A percentile compares a stretch with the other conserved stretches of the same genome.
These are phyloP conservation scores for Phyllostomus hastatus DNA, from an alignment of 2,113 vertebrate genomes.

Conservation along the genomic window DNA sequence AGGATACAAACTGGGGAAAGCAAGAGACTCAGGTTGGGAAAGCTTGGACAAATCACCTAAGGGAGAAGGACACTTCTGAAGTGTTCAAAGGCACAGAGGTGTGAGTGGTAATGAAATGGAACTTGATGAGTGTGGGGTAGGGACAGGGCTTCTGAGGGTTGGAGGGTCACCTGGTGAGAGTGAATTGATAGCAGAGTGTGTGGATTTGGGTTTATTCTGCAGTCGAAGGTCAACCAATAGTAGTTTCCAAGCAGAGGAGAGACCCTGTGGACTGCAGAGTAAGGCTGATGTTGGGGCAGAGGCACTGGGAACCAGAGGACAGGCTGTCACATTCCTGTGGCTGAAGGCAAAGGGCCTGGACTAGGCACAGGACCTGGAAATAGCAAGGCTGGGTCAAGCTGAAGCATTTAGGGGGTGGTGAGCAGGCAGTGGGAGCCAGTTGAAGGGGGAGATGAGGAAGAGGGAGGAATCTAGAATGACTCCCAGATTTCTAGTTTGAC, in stretches of 20 bases:
- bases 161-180: not conserved
- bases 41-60: not conserved
- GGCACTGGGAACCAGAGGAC: not conserved
- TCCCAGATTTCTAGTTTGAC: not conserved
- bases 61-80: not conserved
- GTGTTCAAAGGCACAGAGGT: slow-evolving; percentile 64
- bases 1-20: not conserved
- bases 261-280: accelerated
- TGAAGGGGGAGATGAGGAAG: not conserved
- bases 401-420: not conserved
- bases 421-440: not conserved
- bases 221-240: not conserved
- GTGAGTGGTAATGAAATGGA: not conserved
- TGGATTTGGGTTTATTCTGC: not conserved
- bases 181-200: not conserved
- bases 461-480: not conserved
- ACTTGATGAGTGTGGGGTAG: too few species aligned
- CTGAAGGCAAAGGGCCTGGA: not conserved
- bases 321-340: not conserved
- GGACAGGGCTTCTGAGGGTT: accelerated
- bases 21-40: not conserved
- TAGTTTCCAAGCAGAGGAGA: not conserved
- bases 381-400: not conserved
- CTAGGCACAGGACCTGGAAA: not conserved
- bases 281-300: not conserved